Percentiles rank a stretch among this genome's conserved stretches.
phyloP scores from a whole-genome alignment of 2,797 vertebrate species.

The Acanthurus lineatus region DNA sequence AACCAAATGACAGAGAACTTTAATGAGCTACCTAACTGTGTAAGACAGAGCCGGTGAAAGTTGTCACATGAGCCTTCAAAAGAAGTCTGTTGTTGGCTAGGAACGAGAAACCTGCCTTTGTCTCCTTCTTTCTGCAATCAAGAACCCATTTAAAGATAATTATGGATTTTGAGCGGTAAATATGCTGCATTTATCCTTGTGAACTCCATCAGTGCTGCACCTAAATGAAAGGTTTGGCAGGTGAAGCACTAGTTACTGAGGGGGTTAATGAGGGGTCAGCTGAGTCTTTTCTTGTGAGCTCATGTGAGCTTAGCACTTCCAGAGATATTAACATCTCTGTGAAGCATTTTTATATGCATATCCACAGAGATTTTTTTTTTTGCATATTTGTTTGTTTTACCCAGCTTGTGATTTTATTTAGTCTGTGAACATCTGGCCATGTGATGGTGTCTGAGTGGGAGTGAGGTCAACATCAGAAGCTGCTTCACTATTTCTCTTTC shows the following conservation, averaged over 20 bases:
- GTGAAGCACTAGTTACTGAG: not conserved
- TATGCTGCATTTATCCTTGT: not conserved
- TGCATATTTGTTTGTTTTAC: not conserved
- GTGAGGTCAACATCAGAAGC: not conserved
- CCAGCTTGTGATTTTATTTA: not conserved
- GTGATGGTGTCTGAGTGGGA: not conserved
- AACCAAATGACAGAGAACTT: not conserved
- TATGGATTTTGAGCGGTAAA: not conserved
- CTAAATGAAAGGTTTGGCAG: not conserved
- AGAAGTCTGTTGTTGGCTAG: not conserved
- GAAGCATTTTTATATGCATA: not conserved
- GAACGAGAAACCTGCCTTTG: not conserved
- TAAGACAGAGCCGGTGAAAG: not conserved
- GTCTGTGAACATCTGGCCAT: not conserved
- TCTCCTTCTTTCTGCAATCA: not conserved
- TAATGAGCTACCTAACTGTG: not conserved
- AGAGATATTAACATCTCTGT: not conserved
- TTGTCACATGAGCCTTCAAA: not conserved
- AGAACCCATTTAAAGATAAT: not conserved
- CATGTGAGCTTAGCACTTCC: not conserved
- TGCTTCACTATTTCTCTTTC: not conserved
- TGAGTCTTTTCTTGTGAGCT: not conserved
- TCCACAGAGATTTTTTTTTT: not conserved
- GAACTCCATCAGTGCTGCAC: not conserved
- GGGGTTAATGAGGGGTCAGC: not conserved